Conservation (phyloP, 2,888 invertebrate genomes). For the Agelastica alni region DNA sequence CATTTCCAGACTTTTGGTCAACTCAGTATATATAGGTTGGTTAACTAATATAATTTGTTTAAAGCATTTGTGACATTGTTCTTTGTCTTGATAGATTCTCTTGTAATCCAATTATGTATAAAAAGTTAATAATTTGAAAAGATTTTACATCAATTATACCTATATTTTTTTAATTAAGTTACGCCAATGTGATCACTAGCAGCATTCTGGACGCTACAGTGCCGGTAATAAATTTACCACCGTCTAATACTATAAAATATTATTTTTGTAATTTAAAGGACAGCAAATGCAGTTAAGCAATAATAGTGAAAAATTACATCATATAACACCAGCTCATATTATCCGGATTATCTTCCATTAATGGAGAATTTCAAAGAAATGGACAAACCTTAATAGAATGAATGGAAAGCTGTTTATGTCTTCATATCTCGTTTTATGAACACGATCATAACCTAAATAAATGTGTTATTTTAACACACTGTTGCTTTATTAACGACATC, state of each 20-base stretch:
- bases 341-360: constrained; percentile 24
- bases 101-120: too few species aligned
- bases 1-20: too few species aligned
- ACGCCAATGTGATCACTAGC: constrained; percentile 16
- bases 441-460: too few species aligned
- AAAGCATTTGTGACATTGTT: too few species aligned
- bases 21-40: too few species aligned
- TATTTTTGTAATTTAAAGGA: constrained; percentile 35
- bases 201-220: constrained; percentile 28
- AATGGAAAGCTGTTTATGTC: not conserved
- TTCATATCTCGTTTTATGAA: not conserved
- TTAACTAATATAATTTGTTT: too few species aligned
- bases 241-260: constrained; percentile 35
- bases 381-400: not conserved
- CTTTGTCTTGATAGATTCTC: too few species aligned
- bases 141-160: too few species aligned
- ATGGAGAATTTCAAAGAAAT: constrained; percentile 11
- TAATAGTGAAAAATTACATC: constrained; percentile 31
- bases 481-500: too few species aligned
- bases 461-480: too few species aligned
- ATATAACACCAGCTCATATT: constrained; percentile 22
- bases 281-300: constrained; percentile 30
- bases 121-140: too few species aligned
- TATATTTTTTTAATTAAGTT: too few species aligned
- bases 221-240: constrained; percentile 33